A percentile compares a stretch with the other conserved stretches of the same genome.
phyloP scores from a whole-genome alignment of 2,797 vertebrate species.

The Scyliorhinus canicula region DNA sequence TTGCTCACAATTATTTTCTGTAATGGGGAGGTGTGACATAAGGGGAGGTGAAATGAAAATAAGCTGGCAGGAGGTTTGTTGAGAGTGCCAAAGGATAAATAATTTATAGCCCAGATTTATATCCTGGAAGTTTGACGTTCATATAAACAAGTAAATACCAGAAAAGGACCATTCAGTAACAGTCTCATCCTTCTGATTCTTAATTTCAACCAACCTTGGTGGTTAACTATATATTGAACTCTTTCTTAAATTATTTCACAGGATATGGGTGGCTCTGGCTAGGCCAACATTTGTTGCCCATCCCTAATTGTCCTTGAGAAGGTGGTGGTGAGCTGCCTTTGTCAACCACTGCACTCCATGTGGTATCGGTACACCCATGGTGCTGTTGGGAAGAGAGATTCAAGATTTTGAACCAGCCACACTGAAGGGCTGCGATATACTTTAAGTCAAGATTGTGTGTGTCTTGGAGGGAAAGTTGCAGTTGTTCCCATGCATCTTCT shows the following conservation, averaged over 20 bases:
- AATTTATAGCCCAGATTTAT: not conserved
- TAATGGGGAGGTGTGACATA: not conserved
- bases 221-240: not conserved
- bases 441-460: too few species aligned
- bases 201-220: not conserved
- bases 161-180: not conserved
- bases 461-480: too few species aligned
- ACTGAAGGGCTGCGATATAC: too few species aligned
- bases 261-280: too few species aligned
- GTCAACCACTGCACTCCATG: too few species aligned
- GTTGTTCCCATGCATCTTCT: too few species aligned
- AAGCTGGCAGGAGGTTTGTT: not conserved
- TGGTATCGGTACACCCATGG: too few species aligned
- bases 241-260: not conserved
- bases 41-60: not conserved
- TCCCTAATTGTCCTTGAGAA: too few species aligned
- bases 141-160: not conserved
- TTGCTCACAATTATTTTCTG: not conserved
- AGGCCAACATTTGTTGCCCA: too few species aligned
- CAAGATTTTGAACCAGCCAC: too few species aligned
- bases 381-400: too few species aligned
- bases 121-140: not conserved
- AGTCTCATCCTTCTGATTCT: not conserved
- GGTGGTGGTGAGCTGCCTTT: too few species aligned
- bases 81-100: not conserved